Evolutionary conservation across 1,140 invertebrate species (phyloP).

Genomic region (Varroa destructor): DNA sequence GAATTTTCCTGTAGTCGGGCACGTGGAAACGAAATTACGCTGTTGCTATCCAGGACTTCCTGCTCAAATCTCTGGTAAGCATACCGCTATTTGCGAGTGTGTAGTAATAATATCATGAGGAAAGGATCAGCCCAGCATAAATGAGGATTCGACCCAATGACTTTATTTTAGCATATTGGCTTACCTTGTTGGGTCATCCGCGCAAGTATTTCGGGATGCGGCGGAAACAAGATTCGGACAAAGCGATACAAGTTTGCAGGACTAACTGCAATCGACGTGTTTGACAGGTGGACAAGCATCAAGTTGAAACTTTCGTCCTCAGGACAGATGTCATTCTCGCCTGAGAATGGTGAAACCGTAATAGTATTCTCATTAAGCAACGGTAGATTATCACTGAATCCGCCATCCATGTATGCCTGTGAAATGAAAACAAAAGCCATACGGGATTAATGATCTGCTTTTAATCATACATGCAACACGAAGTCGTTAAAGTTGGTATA

Average conservation of each 20-base stretch:
- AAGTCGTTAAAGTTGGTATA: constrained; percentile 39
- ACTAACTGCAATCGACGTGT: constrained; percentile 80
- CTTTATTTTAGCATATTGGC: background rate
- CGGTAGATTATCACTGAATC: constrained; percentile 88
- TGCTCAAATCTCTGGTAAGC: no score
- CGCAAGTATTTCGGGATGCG: constrained; percentile 71
- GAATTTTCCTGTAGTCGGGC: no score
- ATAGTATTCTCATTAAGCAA: constrained; percentile 85
- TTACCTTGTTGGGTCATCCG: constrained; percentile 83
- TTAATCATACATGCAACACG: constrained; percentile 39
- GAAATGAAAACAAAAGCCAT: constrained; percentile 31
- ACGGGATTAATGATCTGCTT: background rate
- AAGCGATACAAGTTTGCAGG: constrained; percentile 83
- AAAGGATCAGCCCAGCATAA: no score
- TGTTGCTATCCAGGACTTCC: no score
- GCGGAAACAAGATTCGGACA: constrained; percentile 79
- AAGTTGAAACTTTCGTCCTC: constrained; percentile 51
- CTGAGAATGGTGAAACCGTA: constrained; percentile 91
- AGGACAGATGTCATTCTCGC: constrained; percentile 95
- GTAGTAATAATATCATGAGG: no score
- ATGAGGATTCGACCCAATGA: no score
- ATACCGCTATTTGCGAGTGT: no score
- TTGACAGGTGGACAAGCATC: constrained; percentile 68
- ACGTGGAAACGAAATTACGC: no score
- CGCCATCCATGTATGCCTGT: constrained; percentile 83